phyloP scores from a whole-genome alignment of 1,140 invertebrate species.

The Heliothis subflexa region DNA sequence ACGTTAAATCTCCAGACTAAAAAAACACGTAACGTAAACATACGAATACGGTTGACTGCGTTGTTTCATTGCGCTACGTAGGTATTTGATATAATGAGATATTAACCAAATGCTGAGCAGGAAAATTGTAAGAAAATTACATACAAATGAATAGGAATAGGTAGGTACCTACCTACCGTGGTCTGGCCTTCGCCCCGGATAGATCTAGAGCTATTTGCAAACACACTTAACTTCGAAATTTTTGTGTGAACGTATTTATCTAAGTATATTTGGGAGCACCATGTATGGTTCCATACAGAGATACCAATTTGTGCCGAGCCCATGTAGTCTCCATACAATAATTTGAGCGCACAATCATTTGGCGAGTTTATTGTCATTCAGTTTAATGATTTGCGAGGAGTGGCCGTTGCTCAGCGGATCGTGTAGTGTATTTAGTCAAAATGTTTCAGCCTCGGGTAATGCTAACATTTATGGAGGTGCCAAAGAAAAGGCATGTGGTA shows the following conservation, averaged over 20 bases:
- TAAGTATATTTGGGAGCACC: slow-evolving; percentile 5
- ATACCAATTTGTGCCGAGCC: neutral
- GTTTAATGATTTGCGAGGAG: slow-evolving; percentile 40
- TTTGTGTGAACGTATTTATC: neutral
- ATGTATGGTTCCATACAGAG: neutral
- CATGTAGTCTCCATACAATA: slow-evolving; percentile 7
- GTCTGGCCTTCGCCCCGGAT: no score
- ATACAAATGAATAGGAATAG: no score
- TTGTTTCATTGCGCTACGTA: no score
- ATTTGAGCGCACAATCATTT: slow-evolving; percentile 38
- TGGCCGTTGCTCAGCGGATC: slow-evolving; percentile 21
- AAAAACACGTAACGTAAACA: no score
- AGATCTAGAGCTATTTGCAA: no score
- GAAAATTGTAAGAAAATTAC: no score
- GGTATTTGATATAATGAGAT: no score
- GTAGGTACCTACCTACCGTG: no score
- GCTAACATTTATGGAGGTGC: slow-evolving; percentile 41
- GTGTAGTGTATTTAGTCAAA: slow-evolving; percentile 22
- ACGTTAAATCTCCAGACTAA: no score
- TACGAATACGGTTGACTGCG: no score
- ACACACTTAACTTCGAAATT: neutral
- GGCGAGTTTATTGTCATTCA: slow-evolving; percentile 35
- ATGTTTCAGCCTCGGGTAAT: slow-evolving; percentile 45
- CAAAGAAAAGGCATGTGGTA: slow-evolving; percentile 5
- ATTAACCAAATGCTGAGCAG: no score